phyloP scores from a whole-genome alignment of 2,888 invertebrate genomes.

The Calliphora vomitoria region DNA sequence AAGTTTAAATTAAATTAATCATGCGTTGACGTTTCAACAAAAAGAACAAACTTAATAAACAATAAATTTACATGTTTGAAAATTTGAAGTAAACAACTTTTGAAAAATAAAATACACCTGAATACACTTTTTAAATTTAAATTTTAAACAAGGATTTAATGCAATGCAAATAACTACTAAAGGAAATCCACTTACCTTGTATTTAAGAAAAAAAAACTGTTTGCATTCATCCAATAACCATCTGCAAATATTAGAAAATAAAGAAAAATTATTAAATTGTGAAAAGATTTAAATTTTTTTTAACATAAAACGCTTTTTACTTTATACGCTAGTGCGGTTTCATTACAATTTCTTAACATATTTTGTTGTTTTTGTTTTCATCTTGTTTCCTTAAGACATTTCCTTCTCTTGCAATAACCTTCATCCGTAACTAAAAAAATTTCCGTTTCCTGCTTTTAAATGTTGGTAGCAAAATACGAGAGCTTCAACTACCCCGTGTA shows the following conservation, averaged over 20 bases:
- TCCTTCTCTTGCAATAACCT: constrained; percentile 55
- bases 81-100: background rate
- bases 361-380: background rate
- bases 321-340: too few relatives aligned
- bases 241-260: background rate
- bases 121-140: background rate
- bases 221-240: background rate
- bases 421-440: constrained; percentile 59
- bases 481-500: constrained; percentile 8
- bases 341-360: background rate
- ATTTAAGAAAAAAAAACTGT: background rate
- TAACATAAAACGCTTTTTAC: too few relatives aligned
- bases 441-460: constrained; percentile 67
- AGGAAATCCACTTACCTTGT: background rate
- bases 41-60: constrained; percentile 19
- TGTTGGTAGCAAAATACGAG: background rate
- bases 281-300: too few relatives aligned
- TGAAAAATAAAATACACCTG: background rate
- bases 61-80: background rate
- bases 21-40: constrained; percentile 36
- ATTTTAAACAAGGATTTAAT: background rate
- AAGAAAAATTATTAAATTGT: background rate
- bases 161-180: background rate
- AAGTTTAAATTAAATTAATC: constrained; percentile 76
- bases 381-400: constrained; percentile 36